Evolutionary conservation across 2,888 invertebrate species (phyloP), one percentile per base, ranked within the genome.

Genomic region (Dexiosoma caninum): DNA sequence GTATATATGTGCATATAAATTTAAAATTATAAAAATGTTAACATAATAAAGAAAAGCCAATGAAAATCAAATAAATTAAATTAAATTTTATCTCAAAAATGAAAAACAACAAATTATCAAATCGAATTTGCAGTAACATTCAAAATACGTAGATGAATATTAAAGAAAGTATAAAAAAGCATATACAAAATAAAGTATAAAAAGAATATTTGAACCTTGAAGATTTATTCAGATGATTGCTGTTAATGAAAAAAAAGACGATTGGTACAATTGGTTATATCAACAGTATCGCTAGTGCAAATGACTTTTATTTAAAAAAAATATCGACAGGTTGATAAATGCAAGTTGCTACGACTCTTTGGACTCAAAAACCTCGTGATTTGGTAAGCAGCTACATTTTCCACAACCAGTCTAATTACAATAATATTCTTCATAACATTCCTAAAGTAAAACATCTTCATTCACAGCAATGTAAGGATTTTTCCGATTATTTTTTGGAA

Each of bases 161-260:
- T 32, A 57, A 37, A 4, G 40, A 40, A 14, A 19, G 30, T 19
- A 44, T 32, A 9, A 37, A 35, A 40, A 27, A 21, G n/a, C n/a
- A n/a, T n/a, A 12, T 37, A 4, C 2, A n/a, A 40, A 16, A 23
- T 27, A 19, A 27, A 55, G 16, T 30, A 2, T 12, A 9, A 10
- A 10, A 21, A 12, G 4, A 37, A 12, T 21, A 27, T n/a, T n/a
- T n/a, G n/a, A n/a, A n/a, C n/a, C n/a, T n/a, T n/a, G n/a, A n/a
- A n/a, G n/a, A n/a, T 16, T 53, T 62, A 37, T 70, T 49, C 8
- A 70, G 44, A 70, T 70, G 77, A 55, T 27, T 77, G 27, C 62
- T 40, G 70, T 62, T 12, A 62, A 53, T 64, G 21, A 21, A 0
- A 40, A 32, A 21, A 19, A 62, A 9, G n/a, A n/a, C n/a, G n/a